phyloP scores from a whole-genome alignment of 2,113 vertebrate species.

The Gopherus evgoodei region DNA sequence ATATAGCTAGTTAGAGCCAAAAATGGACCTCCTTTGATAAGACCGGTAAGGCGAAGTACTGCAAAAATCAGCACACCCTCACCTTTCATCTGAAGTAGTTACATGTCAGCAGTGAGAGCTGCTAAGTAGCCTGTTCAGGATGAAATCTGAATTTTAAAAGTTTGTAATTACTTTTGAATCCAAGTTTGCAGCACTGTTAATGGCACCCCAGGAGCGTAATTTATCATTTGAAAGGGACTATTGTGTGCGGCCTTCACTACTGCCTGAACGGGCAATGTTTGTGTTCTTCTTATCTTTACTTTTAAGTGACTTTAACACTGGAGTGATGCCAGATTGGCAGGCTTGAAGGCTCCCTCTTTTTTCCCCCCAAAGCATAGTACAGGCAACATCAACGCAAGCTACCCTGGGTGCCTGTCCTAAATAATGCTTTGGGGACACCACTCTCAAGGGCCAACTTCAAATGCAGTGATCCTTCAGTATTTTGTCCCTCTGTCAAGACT shows the following conservation, averaged over 20 bases:
- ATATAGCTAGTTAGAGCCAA: background rate
- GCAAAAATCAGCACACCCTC: background rate
- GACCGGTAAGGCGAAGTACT: background rate
- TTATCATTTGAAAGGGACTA: background rate
- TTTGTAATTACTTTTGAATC: background rate
- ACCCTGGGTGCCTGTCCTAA: background rate
- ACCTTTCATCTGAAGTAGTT: background rate
- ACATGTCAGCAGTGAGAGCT: accelerated
- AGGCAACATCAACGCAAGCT: background rate
- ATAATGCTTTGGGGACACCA: accelerated
- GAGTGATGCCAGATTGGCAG: background rate
- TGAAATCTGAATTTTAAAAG: background rate
- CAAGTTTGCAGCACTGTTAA: background rate
- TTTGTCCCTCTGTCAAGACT: background rate
- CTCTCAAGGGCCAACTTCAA: background rate
- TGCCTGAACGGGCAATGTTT: background rate
- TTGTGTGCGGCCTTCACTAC: background rate
- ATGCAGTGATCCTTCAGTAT: background rate
- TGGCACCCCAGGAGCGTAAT: too few species aligned
- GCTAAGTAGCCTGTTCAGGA: background rate
- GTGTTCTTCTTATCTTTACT: background rate
- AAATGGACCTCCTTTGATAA: accelerated
- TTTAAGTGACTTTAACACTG: background rate
- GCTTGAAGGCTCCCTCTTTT: background rate
- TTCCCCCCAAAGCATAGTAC: accelerated